Conservation (phyloP, 64 coral and sea anemone species). For the Porites australiensis region DNA sequence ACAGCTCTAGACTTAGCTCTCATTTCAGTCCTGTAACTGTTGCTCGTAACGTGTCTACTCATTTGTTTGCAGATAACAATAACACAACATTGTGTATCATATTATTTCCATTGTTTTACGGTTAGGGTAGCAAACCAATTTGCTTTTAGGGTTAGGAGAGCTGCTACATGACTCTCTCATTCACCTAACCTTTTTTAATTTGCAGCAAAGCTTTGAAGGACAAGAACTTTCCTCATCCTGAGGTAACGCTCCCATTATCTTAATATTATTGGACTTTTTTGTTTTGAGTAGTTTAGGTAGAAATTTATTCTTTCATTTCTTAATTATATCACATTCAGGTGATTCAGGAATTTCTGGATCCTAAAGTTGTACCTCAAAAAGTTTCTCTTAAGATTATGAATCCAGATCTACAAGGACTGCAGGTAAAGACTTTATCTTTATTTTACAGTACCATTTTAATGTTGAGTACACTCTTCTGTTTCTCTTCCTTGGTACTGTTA, state of each 20-base stretch:
- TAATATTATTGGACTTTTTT: neutral
- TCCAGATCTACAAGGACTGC: conserved; percentile 72
- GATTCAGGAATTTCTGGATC: conserved; percentile 76
- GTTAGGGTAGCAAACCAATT: no score
- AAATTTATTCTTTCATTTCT: no score
- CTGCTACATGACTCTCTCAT: neutral
- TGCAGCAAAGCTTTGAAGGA: conserved; percentile 79
- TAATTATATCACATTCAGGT: conserved; percentile 25
- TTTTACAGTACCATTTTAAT: neutral
- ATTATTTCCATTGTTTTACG: no score
- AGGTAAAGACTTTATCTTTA: conserved; percentile 22
- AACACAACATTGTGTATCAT: no score
- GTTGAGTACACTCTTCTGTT: no score
- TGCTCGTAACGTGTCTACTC: no score
- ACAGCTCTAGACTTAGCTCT: no score
- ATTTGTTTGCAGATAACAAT: no score
- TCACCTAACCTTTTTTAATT: neutral
- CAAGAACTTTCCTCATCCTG: conserved; percentile 68
- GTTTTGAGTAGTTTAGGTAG: no score
- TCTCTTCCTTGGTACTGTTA: no score
- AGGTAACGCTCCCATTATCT: conserved; percentile 13
- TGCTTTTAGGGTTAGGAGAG: no score
- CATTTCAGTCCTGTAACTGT: no score
- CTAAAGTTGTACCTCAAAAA: conserved; percentile 44
- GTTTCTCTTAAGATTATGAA: conserved; percentile 42